A percentile compares a stretch with the other conserved stretches of the same genome.
These are phyloP conservation scores for Allophyes oxyacanthae DNA, from an alignment of 2,888 invertebrate species.

Conservation along the genomic window DNA sequence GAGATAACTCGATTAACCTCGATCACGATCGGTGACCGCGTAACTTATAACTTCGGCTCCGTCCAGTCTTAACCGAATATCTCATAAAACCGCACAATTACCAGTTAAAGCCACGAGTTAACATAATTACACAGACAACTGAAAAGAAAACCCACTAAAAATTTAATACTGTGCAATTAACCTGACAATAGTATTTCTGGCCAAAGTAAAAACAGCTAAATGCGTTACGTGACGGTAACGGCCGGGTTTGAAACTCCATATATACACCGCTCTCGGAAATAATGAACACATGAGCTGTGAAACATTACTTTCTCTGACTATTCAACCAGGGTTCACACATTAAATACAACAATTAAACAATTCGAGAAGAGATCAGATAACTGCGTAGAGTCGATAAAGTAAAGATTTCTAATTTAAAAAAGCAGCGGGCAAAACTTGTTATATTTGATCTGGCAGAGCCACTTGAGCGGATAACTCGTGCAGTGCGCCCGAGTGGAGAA, in stretches of 20 bases:
- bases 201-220: slow-evolving; percentile 22
- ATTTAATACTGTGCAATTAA: slow-evolving; percentile 17
- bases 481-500: slow-evolving; percentile 76
- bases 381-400: slow-evolving; percentile 48
- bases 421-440: slow-evolving; percentile 58
- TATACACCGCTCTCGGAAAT: slow-evolving; percentile 36
- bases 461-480: slow-evolving; percentile 67
- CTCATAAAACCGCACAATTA: slow-evolving; percentile 28
- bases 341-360: slow-evolving; percentile 60
- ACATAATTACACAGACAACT: slow-evolving; percentile 19
- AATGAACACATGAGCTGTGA: slow-evolving; percentile 54
- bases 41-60: slow-evolving; percentile 43
- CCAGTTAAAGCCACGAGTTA: slow-evolving; percentile 7
- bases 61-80: slow-evolving; percentile 26
- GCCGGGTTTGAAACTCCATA: slow-evolving; percentile 32
- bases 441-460: slow-evolving; percentile 63
- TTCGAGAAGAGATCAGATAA: slow-evolving; percentile 53
- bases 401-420: slow-evolving; percentile 65
- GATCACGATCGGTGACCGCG: slow-evolving; percentile 59
- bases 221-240: slow-evolving; percentile 15
- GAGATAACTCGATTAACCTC: slow-evolving; percentile 74
- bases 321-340: slow-evolving; percentile 67
- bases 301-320: slow-evolving; percentile 67
- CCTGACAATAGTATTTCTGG: slow-evolving; percentile 25
- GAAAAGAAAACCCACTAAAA: slow-evolving; percentile 27